These are phyloP conservation scores for Phacellophora camtschatica DNA, from an alignment of 30 jellyfish, hydroid and myxozoan genomes.

Conservation along the genomic window DNA sequence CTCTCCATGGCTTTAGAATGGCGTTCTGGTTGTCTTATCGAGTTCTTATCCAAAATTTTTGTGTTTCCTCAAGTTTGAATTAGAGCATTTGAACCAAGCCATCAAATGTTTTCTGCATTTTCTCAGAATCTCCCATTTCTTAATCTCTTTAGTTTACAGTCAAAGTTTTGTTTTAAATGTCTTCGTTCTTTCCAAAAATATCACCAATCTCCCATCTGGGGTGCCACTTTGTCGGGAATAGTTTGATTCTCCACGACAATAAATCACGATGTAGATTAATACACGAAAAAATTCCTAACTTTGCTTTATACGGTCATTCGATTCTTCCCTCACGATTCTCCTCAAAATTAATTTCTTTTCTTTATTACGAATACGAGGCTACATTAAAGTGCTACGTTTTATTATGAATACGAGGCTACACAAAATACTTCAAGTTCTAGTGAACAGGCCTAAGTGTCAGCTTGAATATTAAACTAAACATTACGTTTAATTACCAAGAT, in stretches of 20 bases:
- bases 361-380: no score
- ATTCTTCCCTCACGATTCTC: no score
- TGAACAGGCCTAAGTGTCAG: no score
- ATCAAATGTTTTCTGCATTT: background rate
- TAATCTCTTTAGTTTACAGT: background rate
- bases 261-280: background rate
- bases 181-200: background rate
- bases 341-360: no score
- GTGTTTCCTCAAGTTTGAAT: constrained; percentile 18
- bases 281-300: background rate
- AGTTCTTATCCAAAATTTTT: constrained; percentile 1
- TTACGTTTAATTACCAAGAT: no score
- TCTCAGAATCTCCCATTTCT: background rate
- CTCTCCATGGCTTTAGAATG: background rate
- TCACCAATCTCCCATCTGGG: constrained; percentile 24
- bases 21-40: background rate
- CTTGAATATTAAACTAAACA: no score
- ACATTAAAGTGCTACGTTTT: no score
- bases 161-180: background rate
- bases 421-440: no score
- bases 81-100: background rate
- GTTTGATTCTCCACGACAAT: constrained; percentile 13
- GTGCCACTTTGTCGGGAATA: constrained; percentile 23
- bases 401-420: no score
- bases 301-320: no score